Percentiles rank a stretch among this genome's conserved stretches.
Evolutionary conservation across 2,797 vertebrate species (phyloP).

Genomic region (Oryzias sinensis): DNA sequence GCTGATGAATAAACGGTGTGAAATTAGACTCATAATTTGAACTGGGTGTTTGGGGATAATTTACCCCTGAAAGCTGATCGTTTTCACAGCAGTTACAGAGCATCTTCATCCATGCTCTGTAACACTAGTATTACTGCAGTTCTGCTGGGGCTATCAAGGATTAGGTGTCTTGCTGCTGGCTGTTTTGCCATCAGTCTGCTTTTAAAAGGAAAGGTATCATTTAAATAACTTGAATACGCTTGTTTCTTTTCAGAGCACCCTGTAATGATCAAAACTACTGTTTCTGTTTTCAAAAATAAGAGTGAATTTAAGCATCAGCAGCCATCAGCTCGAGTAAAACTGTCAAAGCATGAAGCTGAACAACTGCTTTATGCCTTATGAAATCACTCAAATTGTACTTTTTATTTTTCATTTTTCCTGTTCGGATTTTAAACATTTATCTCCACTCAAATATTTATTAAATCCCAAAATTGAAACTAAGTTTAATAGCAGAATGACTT

Average conservation of each 20-base stretch:
- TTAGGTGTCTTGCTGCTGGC: conserved; percentile 48
- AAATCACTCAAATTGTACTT: background rate
- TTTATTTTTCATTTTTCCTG: too few species aligned
- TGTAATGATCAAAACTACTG: conserved; percentile 2
- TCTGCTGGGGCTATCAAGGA: conserved; percentile 33
- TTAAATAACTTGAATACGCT: conserved; percentile 9
- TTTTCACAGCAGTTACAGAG: conserved; percentile 39
- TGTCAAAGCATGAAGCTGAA: background rate
- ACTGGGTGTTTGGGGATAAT: conserved; percentile 25
- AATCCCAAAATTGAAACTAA: too few species aligned
- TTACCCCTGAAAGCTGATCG: conserved; percentile 53
- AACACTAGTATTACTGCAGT: conserved; percentile 26
- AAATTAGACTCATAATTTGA: conserved; percentile 27
- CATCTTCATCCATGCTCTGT: conserved; percentile 19
- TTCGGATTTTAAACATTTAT: too few species aligned
- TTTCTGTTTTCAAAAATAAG: conserved; percentile 15
- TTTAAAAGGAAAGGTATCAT: conserved; percentile 22
- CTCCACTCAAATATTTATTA: too few species aligned
- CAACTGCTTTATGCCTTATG: background rate
- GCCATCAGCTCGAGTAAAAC: background rate
- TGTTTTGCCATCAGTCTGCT: conserved; percentile 32
- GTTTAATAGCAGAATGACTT: too few species aligned
- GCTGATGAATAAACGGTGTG: conserved; percentile 19
- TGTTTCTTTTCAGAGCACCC: background rate
- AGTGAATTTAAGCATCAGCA: background rate